These are phyloP conservation scores for Meandrina meandrites DNA, from an alignment of 92 coral and sea anemone species.

Conservation along the genomic window DNA sequence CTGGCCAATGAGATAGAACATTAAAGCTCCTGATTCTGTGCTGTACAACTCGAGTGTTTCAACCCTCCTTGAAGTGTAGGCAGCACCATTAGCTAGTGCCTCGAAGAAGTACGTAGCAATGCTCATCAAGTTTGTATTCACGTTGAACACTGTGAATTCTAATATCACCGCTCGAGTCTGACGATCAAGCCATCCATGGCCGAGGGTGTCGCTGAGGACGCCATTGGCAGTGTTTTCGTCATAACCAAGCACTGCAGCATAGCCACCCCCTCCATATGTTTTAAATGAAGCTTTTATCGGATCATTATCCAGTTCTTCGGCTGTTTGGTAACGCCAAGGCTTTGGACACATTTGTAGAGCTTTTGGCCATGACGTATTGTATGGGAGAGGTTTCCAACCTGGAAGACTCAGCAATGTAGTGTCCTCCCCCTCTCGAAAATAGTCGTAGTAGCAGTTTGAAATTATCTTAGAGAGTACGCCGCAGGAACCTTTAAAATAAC, in stretches of 20 bases:
- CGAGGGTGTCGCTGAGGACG: constrained; percentile 35
- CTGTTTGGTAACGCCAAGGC: constrained; percentile 53
- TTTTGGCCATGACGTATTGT: constrained; percentile 41
- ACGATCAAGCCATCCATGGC: constrained; percentile 55
- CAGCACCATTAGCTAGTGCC: constrained; percentile 44
- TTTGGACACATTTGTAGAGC: constrained; percentile 48
- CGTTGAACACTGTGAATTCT: constrained; percentile 59
- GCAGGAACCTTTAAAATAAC: constrained; percentile 6
- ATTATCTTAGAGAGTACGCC: background rate
- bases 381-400: constrained; percentile 41
- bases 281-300: constrained; percentile 23
- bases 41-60: constrained; percentile 45
- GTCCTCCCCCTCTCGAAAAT: constrained; percentile 29
- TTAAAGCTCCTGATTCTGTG: constrained; percentile 46
- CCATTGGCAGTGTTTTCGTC: constrained; percentile 44
- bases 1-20: constrained; percentile 46
- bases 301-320: constrained; percentile 19
- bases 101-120: constrained; percentile 50
- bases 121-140: constrained; percentile 48
- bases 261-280: constrained; percentile 52
- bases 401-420: constrained; percentile 42
- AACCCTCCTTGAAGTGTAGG: constrained; percentile 30
- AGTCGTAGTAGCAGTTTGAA: constrained; percentile 29
- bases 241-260: constrained; percentile 53
- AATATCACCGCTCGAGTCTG: constrained; percentile 54